Percentiles rank a stretch among this genome's conserved stretches.
phyloP scores from a whole-genome alignment of 53 echinoderm and acorn worm genomes.

The Paelopatides confundens region DNA sequence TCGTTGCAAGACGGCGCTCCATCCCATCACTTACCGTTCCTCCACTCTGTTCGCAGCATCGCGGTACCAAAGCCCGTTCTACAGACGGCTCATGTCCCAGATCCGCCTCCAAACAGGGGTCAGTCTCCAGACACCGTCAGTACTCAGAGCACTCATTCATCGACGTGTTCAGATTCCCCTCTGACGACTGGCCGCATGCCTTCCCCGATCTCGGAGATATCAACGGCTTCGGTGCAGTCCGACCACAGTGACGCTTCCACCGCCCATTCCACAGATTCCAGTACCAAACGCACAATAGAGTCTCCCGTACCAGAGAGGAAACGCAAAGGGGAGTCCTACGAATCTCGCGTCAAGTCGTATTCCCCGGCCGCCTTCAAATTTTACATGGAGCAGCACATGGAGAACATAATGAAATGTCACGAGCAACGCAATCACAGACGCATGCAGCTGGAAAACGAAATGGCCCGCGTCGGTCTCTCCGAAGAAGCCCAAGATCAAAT shows the following conservation, averaged over 20 bases:
- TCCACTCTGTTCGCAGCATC: conserved; percentile 83
- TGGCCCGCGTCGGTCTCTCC: conserved; percentile 90
- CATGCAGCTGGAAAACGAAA: conserved; percentile 92
- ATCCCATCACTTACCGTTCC: conserved; percentile 63
- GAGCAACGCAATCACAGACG: conserved; percentile 78
- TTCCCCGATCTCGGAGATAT: conserved; percentile 84
- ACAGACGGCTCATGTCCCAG: conserved; percentile 95
- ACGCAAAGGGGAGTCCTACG: conserved; percentile 78
- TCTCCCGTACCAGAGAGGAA: conserved; percentile 93
- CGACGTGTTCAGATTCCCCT: conserved; percentile 89
- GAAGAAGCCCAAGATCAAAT: conserved; percentile 92
- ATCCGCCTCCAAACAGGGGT: conserved; percentile 77
- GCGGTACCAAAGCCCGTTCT: conserved; percentile 90
- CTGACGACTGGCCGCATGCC: conserved; percentile 60
- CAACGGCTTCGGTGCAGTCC: conserved; percentile 71
- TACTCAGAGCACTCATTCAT: conserved; percentile 82
- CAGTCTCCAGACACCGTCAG: conserved; percentile 96
- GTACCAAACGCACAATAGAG: conserved; percentile 89
- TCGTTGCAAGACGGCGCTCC: conserved; percentile 73
- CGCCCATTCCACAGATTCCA: conserved; percentile 54
- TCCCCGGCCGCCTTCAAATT: conserved; percentile 96
- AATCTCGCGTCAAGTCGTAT: conserved; percentile 86
- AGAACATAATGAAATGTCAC: conserved; percentile 96
- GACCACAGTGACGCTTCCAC: conserved; percentile 63
- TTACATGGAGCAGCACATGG: conserved; percentile 99